Conservation (phyloP, 2,888 invertebrate species). For the Stratiomys singularior region DNA sequence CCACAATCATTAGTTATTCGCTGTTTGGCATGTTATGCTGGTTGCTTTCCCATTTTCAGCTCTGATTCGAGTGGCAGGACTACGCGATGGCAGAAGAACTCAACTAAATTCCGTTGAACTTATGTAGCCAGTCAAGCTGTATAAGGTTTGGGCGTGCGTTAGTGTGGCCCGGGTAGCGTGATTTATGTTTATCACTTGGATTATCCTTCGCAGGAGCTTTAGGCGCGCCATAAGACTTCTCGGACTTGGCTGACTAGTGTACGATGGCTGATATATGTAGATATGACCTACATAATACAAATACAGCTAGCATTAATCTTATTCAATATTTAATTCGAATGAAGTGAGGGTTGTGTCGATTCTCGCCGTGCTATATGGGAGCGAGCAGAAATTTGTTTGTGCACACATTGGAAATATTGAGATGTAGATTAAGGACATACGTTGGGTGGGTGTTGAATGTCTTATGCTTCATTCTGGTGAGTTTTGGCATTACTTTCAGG, state of each 20-base stretch:
- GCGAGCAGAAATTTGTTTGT: background rate
- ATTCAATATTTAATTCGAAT: conserved; percentile 32
- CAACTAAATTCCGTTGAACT: background rate
- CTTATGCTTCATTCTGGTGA: no score
- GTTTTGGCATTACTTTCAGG: no score
- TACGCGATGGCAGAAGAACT: background rate
- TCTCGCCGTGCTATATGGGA: background rate
- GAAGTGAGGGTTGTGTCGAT: background rate
- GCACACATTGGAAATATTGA: background rate
- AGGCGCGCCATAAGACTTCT: background rate
- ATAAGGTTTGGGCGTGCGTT: no score
- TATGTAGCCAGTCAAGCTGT: background rate
- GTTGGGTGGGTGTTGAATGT: no score
- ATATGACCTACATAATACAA: conserved; percentile 30
- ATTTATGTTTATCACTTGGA: conserved; percentile 41
- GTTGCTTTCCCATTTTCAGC: background rate
- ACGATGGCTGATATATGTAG: background rate
- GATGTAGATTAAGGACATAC: background rate
- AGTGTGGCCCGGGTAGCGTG: background rate
- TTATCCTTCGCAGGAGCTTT: conserved; percentile 17
- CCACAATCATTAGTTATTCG: conserved; percentile 4
- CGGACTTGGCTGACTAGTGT: background rate
- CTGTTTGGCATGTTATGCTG: background rate
- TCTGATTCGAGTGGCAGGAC: no score
- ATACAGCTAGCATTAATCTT: conserved; percentile 28